These are phyloP conservation scores for Ctenopoma kingsleyae DNA, from an alignment of 2,797 vertebrate genomes.

Conservation along the genomic window DNA sequence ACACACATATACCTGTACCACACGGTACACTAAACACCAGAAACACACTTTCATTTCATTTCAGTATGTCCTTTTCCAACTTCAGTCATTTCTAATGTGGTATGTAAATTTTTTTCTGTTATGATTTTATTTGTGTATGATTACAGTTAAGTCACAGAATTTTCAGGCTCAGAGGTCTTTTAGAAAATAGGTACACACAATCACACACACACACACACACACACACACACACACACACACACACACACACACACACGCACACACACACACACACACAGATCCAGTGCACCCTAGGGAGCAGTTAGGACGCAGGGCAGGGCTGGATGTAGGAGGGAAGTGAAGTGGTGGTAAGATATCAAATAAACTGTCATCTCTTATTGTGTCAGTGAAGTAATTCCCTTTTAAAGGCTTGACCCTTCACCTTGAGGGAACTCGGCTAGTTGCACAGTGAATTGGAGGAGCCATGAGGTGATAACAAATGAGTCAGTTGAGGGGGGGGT, in stretches of 20 bases:
- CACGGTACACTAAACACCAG: neutral
- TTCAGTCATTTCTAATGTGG: neutral
- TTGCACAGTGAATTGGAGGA: slow-evolving; percentile 64
- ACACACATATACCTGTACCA: slow-evolving; percentile 3
- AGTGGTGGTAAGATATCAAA: slow-evolving; percentile 82
- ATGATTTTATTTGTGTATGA: neutral
- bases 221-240: slow-evolving; percentile 6
- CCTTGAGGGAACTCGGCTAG: slow-evolving; percentile 69
- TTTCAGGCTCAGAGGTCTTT: neutral
- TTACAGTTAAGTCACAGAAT: slow-evolving; percentile 4
- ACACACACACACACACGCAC: neutral
- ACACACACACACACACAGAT: slow-evolving; percentile 16
- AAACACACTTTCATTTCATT: neutral
- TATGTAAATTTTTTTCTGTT: neutral
- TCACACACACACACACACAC: too few species aligned
- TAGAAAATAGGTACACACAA: neutral
- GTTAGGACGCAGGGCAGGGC: slow-evolving; percentile 77
- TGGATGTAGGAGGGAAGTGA: slow-evolving; percentile 73
- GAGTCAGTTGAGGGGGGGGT: slow-evolving; percentile 36
- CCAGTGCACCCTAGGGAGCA: slow-evolving; percentile 72
- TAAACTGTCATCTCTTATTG: slow-evolving; percentile 88
- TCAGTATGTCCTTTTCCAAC: neutral
- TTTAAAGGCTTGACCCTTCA: slow-evolving; percentile 83
- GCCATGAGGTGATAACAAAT: slow-evolving; percentile 78
- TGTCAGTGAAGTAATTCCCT: slow-evolving; percentile 88